Base-by-base conservation (phyloP, 2,888 invertebrate species). In the Epistrophe grossulariae region DNA sequence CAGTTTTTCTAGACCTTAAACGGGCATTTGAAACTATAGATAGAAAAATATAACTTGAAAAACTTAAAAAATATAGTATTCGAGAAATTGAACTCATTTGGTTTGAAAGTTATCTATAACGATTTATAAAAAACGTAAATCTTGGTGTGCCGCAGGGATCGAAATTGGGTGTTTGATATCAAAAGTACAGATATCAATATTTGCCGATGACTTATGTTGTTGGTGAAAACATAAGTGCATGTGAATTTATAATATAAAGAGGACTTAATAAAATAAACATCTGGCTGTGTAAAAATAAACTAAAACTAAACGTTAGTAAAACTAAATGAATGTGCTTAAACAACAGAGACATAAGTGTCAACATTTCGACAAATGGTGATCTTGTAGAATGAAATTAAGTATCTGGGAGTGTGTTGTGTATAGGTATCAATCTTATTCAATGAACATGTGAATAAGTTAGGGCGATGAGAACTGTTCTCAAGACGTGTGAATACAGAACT, bases 401-500 rank as follows among this genome's bases (percentile, higher is more conserved):
- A 60, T 35, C 38, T 60, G 11, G 38, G 60, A 35, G 31, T 60
- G 4, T 17, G 2, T 40, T 17, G 38, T 17, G 60, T n/a, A n/a
- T n/a, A 60, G 10, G 11, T 10, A 8, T 17, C 17, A 9, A 17
- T 38, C 1, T 9, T 17, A 17, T 60, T 60, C 4, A 60, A 60
- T 31, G 60, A 31, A 38, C 60, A 60, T 10, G 38, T 60, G 0
- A 10, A n/a, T 17, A 31, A 31, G 31, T 6, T 68, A 68, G 68
- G n/a, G 68, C 68, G 13, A 68, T 68, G 68, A 10, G 68, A 45
- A 28, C n/a, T 48, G 28, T 48, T 4, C 28, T 68, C 4, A 68
- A 68, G n/a, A n/a, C n/a, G 35, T 52, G 52, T 15, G 48, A 38
- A 48, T 19, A 31, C 10, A 52, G 28, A 52, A 52, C 48, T 5